Evolutionary conservation across 2,888 invertebrate genomes (phyloP).

Genomic region (Eupeodes luniger): DNA sequence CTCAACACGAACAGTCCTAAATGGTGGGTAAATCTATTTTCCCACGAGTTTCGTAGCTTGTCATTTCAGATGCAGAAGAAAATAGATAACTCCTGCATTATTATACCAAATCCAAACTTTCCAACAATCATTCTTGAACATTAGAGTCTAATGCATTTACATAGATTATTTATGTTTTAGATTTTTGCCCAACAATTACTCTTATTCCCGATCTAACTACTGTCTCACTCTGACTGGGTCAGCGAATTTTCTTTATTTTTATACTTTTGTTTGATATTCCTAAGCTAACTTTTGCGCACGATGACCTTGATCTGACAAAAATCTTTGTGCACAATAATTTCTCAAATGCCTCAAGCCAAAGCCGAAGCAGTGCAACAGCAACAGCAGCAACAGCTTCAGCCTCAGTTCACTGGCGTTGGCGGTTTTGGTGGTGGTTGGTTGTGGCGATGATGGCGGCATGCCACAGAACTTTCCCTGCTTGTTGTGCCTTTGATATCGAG

Average conservation of each 20-base stretch:
- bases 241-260: conserved; percentile 20
- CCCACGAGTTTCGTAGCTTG: background rate
- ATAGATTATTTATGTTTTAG: conserved; percentile 20
- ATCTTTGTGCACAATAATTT: conserved; percentile 61
- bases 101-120: conserved; percentile 1
- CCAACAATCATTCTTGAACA: conserved; percentile 15
- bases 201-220: conserved; percentile 13
- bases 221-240: conserved; percentile 45
- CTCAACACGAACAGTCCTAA: too few relatives aligned
- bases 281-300: background rate
- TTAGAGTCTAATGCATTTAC: background rate
- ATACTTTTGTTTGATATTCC: conserved; percentile 21
- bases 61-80: background rate
- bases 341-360: conserved; percentile 36
- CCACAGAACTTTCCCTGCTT: conserved; percentile 48
- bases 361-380: background rate
- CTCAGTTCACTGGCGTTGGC: too few relatives aligned
- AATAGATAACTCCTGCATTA: background rate
- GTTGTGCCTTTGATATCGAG: conserved; percentile 40
- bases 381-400: background rate
- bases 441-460: background rate
- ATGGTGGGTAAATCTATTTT: background rate
- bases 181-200: conserved; percentile 18
- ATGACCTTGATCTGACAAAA: conserved; percentile 72
- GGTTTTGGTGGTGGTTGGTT: too few relatives aligned